phyloP scores from a whole-genome alignment of 2,113 vertebrate genomes.

The Pholis gunnellus region DNA sequence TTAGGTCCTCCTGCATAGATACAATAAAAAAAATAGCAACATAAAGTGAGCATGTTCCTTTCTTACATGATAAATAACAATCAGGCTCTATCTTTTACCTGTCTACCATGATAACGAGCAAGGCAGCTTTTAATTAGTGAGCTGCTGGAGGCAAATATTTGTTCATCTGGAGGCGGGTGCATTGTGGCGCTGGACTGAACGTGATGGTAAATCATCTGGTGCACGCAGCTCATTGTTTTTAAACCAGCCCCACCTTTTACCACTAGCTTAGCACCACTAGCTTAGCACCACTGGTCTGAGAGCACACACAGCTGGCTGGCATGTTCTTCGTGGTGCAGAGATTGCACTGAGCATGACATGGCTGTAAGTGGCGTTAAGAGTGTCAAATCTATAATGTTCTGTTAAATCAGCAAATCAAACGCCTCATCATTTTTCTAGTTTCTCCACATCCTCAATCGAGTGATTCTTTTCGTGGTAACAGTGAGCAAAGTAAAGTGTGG shows the following conservation, averaged over 20 bases:
- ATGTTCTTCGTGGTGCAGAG: conserved; percentile 2
- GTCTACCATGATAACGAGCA: too few species aligned
- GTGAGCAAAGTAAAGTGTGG: background rate
- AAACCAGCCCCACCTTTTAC: too few species aligned
- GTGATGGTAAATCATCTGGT: too few species aligned
- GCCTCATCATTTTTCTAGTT: background rate
- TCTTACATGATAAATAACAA: too few species aligned
- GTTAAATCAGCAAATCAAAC: conserved; percentile 23
- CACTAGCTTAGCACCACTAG: background rate
- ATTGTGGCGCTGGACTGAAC: too few species aligned
- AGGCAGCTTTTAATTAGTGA: too few species aligned
- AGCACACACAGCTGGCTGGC: background rate
- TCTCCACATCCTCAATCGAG: background rate
- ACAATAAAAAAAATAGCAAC: too few species aligned
- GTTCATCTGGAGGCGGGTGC: too few species aligned
- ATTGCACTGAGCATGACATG: background rate
- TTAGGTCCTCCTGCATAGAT: background rate
- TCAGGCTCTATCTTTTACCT: too few species aligned
- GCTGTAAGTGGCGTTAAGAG: background rate
- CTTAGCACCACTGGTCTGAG: background rate
- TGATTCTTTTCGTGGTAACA: conserved; percentile 1
- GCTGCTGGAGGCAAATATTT: too few species aligned
- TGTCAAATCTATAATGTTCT: background rate
- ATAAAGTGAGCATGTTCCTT: too few species aligned
- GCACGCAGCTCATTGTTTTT: too few species aligned